phyloP scores from a whole-genome alignment of 2,888 invertebrate genomes.

The Tipula lateralis region DNA sequence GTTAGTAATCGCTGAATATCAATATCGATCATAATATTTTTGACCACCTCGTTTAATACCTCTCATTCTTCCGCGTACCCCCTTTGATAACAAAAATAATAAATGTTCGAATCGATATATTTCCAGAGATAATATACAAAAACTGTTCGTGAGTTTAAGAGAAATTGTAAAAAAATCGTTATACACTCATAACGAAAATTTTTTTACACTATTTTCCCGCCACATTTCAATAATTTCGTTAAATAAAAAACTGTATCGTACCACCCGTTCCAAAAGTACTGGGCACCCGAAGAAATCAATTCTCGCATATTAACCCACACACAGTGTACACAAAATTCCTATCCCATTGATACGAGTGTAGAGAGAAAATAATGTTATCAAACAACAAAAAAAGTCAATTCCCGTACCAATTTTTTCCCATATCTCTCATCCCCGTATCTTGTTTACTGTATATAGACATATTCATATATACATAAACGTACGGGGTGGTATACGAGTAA shows the following conservation, averaged over 20 bases:
- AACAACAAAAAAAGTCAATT: neutral
- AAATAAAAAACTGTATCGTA: neutral
- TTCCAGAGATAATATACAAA: neutral
- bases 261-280: neutral
- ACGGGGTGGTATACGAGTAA: neutral
- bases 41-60: neutral
- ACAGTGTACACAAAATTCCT: neutral
- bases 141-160: neutral
- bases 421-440: neutral
- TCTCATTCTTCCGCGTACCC: no score
- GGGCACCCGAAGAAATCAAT: neutral
- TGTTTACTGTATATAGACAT: neutral
- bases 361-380: neutral
- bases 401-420: neutral
- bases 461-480: neutral
- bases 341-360: neutral
- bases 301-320: neutral
- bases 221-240: constrained; percentile 3
- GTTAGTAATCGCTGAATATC: neutral
- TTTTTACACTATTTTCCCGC: neutral
- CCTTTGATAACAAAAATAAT: neutral
- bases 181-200: neutral
- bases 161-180: neutral
- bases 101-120: neutral
- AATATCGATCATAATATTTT: neutral